Evolutionary conservation across 2,888 invertebrate species (phyloP), one percentile per base, ranked within the genome.

Genomic region (Metalampra italica): DNA sequence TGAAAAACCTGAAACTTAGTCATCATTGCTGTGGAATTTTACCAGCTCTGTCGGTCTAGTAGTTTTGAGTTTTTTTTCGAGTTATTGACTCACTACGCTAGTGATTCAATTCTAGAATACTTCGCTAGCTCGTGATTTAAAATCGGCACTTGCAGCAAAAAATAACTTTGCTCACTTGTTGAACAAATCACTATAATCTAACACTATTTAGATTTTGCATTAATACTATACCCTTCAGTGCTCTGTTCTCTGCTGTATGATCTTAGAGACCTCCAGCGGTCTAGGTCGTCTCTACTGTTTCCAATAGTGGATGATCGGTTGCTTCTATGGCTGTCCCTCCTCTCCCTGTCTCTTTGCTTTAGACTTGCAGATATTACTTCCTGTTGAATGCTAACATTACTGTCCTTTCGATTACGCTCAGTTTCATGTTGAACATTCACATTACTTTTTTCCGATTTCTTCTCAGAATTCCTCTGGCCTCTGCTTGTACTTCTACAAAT

Each of bases 221-320:
- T 37, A 12, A 32, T 32, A 32, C 32, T 32, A 55, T 66, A 89
- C 90, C 90, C 82, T 71, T 90, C 90, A 48, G 80, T 74, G 53
- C 90, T 90, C 44, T 88, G 89, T 63, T 90, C 90, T 54, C 90
- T 75, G 66, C 89, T 90, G 47, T 81, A 90, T 14, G 88, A 89
- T 37, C 89, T 69, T 52, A 88, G 63, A 1, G 89, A 89, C 42
- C 89, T 76, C 89, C 89, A 89, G 45, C 84, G 74, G 51, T 89
- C 89, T 50, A 89, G 70, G 57, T 89, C 88, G 59, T 89, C 89
- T 53, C 89, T 73, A 50, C 88, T 88, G 51, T 86, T 88, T 1
- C 87, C 89, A 52, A 88, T 79, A 3, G 79, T 89, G 36, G 88
- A 88, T 3, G 89, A 89, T 1, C 84, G 75, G 57, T 85, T 90